A percentile compares a stretch with the other conserved stretches of the same genome.
Evolutionary conservation across 2,888 invertebrate genomes (phyloP).

Genomic region (Adelognathus sp.): DNA sequence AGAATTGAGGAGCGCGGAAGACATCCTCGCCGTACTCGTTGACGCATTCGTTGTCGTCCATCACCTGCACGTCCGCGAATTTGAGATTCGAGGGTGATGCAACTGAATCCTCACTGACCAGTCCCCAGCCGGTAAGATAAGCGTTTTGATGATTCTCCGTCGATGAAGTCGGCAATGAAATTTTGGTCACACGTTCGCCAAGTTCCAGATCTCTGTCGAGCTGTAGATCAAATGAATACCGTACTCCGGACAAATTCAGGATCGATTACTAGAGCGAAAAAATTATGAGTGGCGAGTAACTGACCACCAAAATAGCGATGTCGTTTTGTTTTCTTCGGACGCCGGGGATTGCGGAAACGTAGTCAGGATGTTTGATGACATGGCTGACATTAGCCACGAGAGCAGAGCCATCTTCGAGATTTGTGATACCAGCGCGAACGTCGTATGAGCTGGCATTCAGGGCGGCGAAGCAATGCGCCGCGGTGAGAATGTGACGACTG

Average conservation of each 20-base stretch:
- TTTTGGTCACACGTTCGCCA: background rate
- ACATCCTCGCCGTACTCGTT: background rate
- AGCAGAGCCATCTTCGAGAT: background rate
- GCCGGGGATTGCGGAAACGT: background rate
- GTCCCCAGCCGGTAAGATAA: constrained; percentile 8
- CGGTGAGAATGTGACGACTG: background rate
- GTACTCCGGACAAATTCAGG: background rate
- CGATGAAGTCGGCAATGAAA: background rate
- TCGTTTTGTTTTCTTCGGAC: background rate
- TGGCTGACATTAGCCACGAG: background rate
- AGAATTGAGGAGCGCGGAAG: background rate
- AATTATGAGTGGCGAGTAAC: too few relatives aligned
- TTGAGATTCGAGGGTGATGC: background rate
- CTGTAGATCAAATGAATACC: background rate
- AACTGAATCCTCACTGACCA: background rate
- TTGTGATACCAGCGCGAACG: background rate
- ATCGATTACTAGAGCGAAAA: background rate
- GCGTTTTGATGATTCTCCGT: background rate
- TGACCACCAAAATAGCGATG: background rate
- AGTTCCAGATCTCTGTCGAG: background rate
- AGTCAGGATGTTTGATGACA: background rate
- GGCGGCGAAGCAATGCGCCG: background rate
- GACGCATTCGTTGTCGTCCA: background rate
- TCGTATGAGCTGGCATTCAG: background rate
- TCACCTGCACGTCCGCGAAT: background rate